Evolutionary conservation across 1,140 invertebrate genomes (phyloP), one percentile per base, ranked within the genome.

Genomic region (Carcinoscorpius rotundicauda): DNA sequence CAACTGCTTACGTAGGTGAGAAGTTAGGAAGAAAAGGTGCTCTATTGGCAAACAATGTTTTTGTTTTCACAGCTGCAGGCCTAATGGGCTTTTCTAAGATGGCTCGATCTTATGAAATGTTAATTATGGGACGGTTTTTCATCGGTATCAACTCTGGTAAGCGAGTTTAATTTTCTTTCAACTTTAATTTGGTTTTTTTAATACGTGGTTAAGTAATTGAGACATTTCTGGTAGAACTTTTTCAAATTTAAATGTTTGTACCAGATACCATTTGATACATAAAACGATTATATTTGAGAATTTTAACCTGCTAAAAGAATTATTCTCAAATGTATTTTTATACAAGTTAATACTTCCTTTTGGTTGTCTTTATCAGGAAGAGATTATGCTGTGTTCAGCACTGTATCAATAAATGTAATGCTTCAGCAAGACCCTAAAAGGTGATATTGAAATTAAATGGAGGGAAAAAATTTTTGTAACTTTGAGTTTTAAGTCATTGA

Each of bases 141-240:
- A 89, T 92, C 58, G 91, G 91, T 64, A 82, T 94, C 49, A 92
- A 92, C 76, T 84, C 86, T 48, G 91, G 91, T 52, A 66, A 63
- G 50, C 29, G 29, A 29, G 29, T 29, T 29, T 29, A 29, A 29
- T 29, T 52, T 58, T 6, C 4, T 60, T 56, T 5, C 8, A 29
- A 29, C 49, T 52, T 55, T 62, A 11, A 62, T 6, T 58, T 58
- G 6, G 6, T 4, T 10, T 48, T 3, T 29, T 58, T 29, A 10
- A 6, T 3, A 10, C 51, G 3, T 62, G 6, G 61, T 9, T 6
- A 6, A 9, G n/a, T 29, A 52, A 6, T 62, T 10, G 6, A 51
- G 8, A 9, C n/a, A 55, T 52, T n/a, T 62, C 49, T 49, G 3
- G 29, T 55, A 11, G n/a, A 62, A 6, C 6, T 62, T 29, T 29